Conservation (phyloP, 2,888 invertebrate species). For the Pristionchus exspectatus region DNA sequence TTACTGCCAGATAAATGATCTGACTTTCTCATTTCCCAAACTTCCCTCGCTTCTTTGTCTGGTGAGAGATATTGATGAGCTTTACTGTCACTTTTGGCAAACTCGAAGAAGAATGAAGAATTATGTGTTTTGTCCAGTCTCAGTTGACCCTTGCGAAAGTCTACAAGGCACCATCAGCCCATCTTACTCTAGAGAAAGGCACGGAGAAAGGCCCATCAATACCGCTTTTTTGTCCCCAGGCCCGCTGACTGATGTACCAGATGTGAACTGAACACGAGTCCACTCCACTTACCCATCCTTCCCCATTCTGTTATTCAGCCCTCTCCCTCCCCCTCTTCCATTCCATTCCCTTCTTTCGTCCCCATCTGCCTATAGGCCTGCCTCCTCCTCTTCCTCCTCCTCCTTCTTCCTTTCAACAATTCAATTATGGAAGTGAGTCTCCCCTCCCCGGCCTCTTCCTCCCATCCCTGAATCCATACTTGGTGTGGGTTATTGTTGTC, state of each 20-base stretch:
- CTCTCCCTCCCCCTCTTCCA: not conserved
- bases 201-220: not conserved
- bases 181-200: not conserved
- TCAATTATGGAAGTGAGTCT: slow-evolving; percentile 33
- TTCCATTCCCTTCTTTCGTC: not conserved
- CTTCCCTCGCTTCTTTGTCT: not conserved
- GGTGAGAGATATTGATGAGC: not conserved
- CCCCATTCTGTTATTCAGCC: slow-evolving; percentile 18
- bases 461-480: slow-evolving; percentile 24
- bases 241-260: not conserved
- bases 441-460: not conserved
- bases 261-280: not conserved
- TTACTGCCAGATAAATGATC: not conserved
- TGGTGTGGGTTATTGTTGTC: not conserved
- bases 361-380: slow-evolving; percentile 41
- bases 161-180: not conserved
- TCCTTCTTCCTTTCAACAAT: not conserved
- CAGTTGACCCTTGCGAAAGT: not conserved
- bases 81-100: not conserved
- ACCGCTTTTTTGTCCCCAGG: not conserved
- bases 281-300: slow-evolving; percentile 6
- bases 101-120: not conserved
- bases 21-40: not conserved
- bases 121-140: not conserved
- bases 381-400: not conserved